These are phyloP conservation scores for Polypterus senegalus DNA, from an alignment of 2,113 vertebrate species.

Conservation along the genomic window DNA sequence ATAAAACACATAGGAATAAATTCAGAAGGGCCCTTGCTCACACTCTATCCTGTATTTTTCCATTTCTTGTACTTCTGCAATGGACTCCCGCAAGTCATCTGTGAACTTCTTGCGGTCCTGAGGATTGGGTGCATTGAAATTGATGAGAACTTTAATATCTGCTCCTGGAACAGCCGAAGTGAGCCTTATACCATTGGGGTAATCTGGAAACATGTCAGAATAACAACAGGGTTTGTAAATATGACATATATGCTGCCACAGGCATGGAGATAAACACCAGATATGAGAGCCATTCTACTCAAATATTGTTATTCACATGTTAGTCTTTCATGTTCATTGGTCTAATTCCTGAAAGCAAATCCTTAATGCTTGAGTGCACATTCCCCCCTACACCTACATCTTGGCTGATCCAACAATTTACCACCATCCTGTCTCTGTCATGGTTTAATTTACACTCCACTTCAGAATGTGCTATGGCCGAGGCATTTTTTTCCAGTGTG, in stretches of 20 bases:
- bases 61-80: conserved; percentile 96
- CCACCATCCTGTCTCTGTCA: too few relatives aligned
- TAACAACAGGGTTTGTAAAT: background rate
- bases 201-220: conserved; percentile 51
- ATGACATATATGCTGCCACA: background rate
- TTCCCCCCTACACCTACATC: too few relatives aligned
- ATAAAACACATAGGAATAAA: background rate
- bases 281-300: too few relatives aligned
- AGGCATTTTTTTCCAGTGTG: too few relatives aligned
- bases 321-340: too few relatives aligned
- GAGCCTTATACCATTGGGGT: conserved; percentile 86
- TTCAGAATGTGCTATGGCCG: too few relatives aligned
- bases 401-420: too few relatives aligned
- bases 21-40: conserved; percentile 40
- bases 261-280: too few relatives aligned
- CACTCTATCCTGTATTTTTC: conserved; percentile 97
- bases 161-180: conserved; percentile 85
- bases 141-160: conserved; percentile 90
- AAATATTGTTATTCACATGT: too few relatives aligned
- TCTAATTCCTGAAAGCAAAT: too few relatives aligned
- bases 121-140: conserved; percentile 96
- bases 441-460: too few relatives aligned
- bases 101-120: conserved; percentile 97
- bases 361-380: too few relatives aligned
- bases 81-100: conserved; percentile 84